Base-by-base conservation (phyloP, 2,888 invertebrate species). In the Helleia helle region DNA sequence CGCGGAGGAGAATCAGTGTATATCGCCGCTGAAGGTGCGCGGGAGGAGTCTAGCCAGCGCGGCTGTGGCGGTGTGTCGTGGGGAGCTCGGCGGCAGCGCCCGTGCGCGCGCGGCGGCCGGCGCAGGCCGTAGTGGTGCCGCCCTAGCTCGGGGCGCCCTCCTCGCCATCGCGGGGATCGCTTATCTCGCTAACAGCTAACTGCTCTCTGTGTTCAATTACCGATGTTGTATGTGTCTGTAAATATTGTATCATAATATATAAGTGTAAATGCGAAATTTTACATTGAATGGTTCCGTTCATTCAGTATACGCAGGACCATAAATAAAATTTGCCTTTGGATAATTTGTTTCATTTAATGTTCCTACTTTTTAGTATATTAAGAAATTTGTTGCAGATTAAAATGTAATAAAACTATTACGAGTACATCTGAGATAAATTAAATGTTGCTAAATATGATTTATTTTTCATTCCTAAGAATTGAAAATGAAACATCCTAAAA, bases 11-110 rank as follows among this genome's bases (percentile, higher is more conserved):
- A 95, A 95, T 72, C 93, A 87, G 69, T 95, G 95, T 80, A 94
- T 95, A 62, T 94, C 94, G 11, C 94, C 95, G 43, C 80, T 94
- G 55, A 93, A 93, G 67, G 89, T 92, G 50, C 93, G 94, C 51
- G 94, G 94, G 1, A 88, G 91, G 49, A 88, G 90, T 29, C 88
- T 95, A 88, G 89, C 87, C 46, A 87, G 72, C 42, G 81, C 74
- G 41, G 62, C 69, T 14, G 69, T 70, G 2, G 71, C 71, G 12
- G 73, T 69, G 41, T 80, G 81, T 41, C 73, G 79, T 28, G 76
- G 81, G 4, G 83, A 76, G 50, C 65, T 69, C 27, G 77, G 72
- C 1, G 83, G 74, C 7, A 76, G 70, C 61, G 79, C 44, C 63
- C 71, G 24, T 58, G 74, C 31, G 57, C 73, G 36, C 55, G 77